Evolutionary conservation across 2,113 vertebrate genomes (phyloP).

Genomic region (Anhinga anhinga): DNA sequence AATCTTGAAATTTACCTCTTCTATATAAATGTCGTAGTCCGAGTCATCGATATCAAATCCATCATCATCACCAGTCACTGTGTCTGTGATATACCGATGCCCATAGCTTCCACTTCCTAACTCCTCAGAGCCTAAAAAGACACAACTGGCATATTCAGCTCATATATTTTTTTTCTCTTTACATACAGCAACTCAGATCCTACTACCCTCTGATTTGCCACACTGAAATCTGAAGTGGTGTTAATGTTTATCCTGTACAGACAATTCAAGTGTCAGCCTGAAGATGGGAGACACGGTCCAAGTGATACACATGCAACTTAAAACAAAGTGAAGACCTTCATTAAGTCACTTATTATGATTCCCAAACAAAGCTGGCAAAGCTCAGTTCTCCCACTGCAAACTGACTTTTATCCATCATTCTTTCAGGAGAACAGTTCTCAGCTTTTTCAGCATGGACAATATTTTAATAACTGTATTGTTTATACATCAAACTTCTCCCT

Average conservation of each 20-base stretch:
- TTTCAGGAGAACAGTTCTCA: neutral
- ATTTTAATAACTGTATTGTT: neutral
- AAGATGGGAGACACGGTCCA: neutral
- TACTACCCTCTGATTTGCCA: neutral
- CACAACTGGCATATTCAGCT: conserved; percentile 1
- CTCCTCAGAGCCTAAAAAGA: conserved; percentile 78
- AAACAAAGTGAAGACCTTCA: neutral
- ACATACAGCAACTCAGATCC: neutral
- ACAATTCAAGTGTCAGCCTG: neutral
- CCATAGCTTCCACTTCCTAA: conserved; percentile 82
- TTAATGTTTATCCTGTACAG: neutral
- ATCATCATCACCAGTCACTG: conserved; percentile 76
- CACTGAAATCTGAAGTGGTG: neutral
- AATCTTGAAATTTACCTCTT: conserved; percentile 80
- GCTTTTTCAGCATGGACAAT: neutral
- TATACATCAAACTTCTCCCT: neutral
- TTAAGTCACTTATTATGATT: neutral
- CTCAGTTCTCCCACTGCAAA: neutral
- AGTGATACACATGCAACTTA: neutral
- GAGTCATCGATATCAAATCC: conserved; percentile 84
- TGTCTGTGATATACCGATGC: conserved; percentile 74
- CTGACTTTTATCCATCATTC: neutral
- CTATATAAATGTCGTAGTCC: conserved; percentile 89
- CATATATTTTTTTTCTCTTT: neutral
- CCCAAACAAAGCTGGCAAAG: neutral